Evolutionary conservation across 2,888 invertebrate genomes (phyloP).

Genomic region (Scaptomyza tumidula): DNA sequence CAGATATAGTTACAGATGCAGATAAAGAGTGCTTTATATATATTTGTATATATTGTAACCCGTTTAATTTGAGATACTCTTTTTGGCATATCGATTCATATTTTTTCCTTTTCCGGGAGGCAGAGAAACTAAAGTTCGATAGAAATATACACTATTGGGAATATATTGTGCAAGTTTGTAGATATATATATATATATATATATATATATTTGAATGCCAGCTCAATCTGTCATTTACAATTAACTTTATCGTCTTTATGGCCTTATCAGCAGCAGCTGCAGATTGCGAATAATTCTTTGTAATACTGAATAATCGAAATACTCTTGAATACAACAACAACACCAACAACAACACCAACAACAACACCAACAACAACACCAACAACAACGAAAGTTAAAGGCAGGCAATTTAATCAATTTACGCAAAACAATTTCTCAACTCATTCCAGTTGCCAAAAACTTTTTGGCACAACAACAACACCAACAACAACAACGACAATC

Average conservation of each 20-base stretch:
- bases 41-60: background rate
- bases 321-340: no score
- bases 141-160: no score
- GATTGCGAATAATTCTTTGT: slow-evolving; percentile 14
- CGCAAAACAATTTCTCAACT: slow-evolving; percentile 47
- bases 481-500: background rate
- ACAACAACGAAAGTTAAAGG: slow-evolving; percentile 35
- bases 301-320: slow-evolving; percentile 11
- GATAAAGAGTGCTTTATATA: background rate
- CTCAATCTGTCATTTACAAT: slow-evolving; percentile 29
- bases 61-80: no score
- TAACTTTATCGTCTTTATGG: slow-evolving; percentile 25
- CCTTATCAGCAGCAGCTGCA: slow-evolving; percentile 35
- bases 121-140: no score
- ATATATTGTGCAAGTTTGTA: no score
- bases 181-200: background rate
- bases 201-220: background rate
- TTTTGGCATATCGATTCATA: no score
- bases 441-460: slow-evolving; percentile 27
- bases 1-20: slow-evolving; percentile 18
- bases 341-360: no score
- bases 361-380: no score
- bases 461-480: slow-evolving; percentile 10
- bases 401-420: slow-evolving; percentile 61
- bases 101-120: no score